Conservation (phyloP, 2,888 invertebrate genomes). For the Euspilapteryx auroguttella region DNA sequence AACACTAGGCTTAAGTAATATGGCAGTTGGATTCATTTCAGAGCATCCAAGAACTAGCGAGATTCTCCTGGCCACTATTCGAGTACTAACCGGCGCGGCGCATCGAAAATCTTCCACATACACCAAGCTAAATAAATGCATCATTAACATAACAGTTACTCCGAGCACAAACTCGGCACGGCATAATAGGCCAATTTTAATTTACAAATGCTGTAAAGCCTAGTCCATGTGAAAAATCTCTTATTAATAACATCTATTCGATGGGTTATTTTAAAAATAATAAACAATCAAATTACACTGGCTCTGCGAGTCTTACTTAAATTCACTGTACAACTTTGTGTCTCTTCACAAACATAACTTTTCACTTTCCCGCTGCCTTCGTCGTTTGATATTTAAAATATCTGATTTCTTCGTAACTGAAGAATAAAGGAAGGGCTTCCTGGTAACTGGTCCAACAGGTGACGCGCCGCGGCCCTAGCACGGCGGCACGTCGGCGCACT, state of each 20-base stretch:
- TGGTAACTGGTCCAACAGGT: conserved; percentile 5
- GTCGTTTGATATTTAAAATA: too few relatives aligned
- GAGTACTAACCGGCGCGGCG: too few relatives aligned
- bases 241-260: conserved; percentile 39
- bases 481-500: conserved; percentile 59
- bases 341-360: conserved; percentile 11
- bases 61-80: too few relatives aligned
- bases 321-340: conserved; percentile 11
- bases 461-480: conserved; percentile 25
- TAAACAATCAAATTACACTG: conserved; percentile 23
- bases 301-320: conserved; percentile 11
- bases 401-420: too few relatives aligned
- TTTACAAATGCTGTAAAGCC: too few relatives aligned
- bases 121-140: too few relatives aligned
- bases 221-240: conserved; percentile 23
- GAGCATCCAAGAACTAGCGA: conserved; percentile 9
- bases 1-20: conserved; percentile 43
- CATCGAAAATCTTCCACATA: too few relatives aligned
- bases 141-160: too few relatives aligned
- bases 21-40: conserved; percentile 48
- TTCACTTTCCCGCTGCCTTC: too few relatives aligned
- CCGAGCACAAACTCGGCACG: too few relatives aligned
- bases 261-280: conserved; percentile 30
- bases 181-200: too few relatives aligned
- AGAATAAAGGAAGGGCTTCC: too few relatives aligned